A percentile compares a stretch with the other conserved stretches of the same genome.
phyloP scores from a whole-genome alignment of 1,140 invertebrate species.

The Drosophila sechellia region DNA sequence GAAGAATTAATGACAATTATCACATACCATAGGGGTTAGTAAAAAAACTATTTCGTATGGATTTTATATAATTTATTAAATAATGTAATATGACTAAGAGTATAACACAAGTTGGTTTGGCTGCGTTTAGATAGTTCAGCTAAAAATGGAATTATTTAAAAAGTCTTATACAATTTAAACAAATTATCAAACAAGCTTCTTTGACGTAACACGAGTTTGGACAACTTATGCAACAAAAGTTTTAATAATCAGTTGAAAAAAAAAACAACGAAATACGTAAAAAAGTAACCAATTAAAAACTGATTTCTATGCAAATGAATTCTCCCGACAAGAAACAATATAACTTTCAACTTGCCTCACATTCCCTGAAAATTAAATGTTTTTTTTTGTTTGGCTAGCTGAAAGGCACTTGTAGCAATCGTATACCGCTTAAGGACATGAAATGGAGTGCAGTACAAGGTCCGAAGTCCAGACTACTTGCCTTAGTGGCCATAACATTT shows the following conservation, averaged over 20 bases:
- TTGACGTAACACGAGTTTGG: too few species aligned
- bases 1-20: not conserved
- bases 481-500: conserved; percentile 61
- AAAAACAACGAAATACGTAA: not conserved
- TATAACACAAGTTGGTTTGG: too few species aligned
- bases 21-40: not conserved
- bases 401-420: conserved; percentile 51
- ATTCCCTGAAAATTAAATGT: conserved; percentile 25
- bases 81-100: too few species aligned
- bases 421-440: conserved; percentile 33
- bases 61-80: too few species aligned
- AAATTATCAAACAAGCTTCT: too few species aligned
- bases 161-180: too few species aligned
- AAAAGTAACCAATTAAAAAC: conserved; percentile 7
- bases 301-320: not conserved
- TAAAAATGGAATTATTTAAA: too few species aligned
- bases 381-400: not conserved
- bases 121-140: too few species aligned
- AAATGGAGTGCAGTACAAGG: conserved; percentile 36
- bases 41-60: too few species aligned
- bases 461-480: conserved; percentile 32
- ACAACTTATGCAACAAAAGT: too few species aligned
- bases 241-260: too few species aligned
- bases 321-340: not conserved
- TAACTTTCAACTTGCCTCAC: conserved; percentile 1